These are phyloP conservation scores for Koerneria pararmatus DNA, from an alignment of 2,888 invertebrate species.

Conservation along the genomic window DNA sequence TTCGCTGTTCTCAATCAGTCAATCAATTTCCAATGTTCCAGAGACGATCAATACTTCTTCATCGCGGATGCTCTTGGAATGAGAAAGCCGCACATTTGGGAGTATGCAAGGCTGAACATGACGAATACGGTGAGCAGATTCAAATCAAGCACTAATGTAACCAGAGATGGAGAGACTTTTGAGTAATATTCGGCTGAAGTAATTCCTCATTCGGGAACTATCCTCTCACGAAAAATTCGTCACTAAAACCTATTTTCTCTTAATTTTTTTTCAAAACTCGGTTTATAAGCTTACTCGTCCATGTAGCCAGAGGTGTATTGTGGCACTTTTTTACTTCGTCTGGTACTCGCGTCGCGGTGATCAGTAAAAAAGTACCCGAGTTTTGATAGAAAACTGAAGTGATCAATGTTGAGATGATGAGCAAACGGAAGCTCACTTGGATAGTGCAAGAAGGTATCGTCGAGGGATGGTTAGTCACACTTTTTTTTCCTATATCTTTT, in stretches of 20 bases:
- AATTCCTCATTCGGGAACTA: too few species aligned
- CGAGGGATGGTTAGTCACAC: slow-evolving; percentile 83
- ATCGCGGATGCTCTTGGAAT: slow-evolving; percentile 76
- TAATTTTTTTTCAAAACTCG: too few species aligned
- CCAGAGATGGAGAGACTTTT: too few species aligned
- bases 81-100: slow-evolving; percentile 89
- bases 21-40: too few species aligned
- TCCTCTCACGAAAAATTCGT: too few species aligned
- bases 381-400: background rate
- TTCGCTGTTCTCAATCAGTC: slow-evolving; percentile 31
- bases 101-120: slow-evolving; percentile 92
- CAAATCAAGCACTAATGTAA: background rate
- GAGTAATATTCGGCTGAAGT: background rate
- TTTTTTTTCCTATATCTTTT: too few species aligned
- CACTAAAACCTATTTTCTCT: too few species aligned
- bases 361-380: too few species aligned
- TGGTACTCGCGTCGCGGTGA: too few species aligned
- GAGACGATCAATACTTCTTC: slow-evolving; percentile 95
- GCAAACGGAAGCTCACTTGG: slow-evolving; percentile 95
- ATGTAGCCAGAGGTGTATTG: too few species aligned
- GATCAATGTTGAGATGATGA: slow-evolving; percentile 68
- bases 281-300: too few species aligned
- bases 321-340: too few species aligned
- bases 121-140: slow-evolving; percentile 76
- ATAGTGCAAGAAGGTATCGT: slow-evolving; percentile 89